phyloP scores from a whole-genome alignment of 2,888 invertebrate genomes.

The Drosophila rellima region DNA sequence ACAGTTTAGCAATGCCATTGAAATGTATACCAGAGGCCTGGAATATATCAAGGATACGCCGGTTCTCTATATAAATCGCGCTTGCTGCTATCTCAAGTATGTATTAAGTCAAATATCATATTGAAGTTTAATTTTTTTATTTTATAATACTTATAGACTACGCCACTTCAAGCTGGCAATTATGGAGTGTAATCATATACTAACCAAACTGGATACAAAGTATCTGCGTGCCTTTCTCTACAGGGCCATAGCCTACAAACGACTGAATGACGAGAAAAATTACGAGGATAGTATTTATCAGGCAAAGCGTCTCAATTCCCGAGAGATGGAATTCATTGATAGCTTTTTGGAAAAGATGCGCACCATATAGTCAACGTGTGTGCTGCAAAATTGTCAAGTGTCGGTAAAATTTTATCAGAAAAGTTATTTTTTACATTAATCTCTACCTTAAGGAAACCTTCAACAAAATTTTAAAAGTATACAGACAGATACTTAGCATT shows the following conservation, averaged over 20 bases:
- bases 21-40: conserved; percentile 53
- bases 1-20: conserved; percentile 35
- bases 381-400: conserved; percentile 2
- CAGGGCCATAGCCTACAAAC: conserved; percentile 50
- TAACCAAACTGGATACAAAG: conserved; percentile 44
- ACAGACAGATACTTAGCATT: background rate
- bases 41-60: conserved; percentile 53
- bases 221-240: conserved; percentile 64
- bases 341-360: conserved; percentile 56
- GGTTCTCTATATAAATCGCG: conserved; percentile 67
- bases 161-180: conserved; percentile 52
- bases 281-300: conserved; percentile 38
- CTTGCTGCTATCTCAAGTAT: conserved; percentile 59
- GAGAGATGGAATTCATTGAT: conserved; percentile 38
- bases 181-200: conserved; percentile 57
- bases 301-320: conserved; percentile 30
- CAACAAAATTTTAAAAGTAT: background rate
- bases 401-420: background rate
- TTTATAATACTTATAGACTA: conserved; percentile 22
- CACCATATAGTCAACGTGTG: background rate
- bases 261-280: conserved; percentile 50
- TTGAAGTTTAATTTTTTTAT: too few species aligned
- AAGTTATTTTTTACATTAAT: too few species aligned
- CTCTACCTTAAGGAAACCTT: background rate
- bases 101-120: background rate